Conservation (phyloP, 1,140 invertebrate genomes). For the Drosophila nasuta region DNA sequence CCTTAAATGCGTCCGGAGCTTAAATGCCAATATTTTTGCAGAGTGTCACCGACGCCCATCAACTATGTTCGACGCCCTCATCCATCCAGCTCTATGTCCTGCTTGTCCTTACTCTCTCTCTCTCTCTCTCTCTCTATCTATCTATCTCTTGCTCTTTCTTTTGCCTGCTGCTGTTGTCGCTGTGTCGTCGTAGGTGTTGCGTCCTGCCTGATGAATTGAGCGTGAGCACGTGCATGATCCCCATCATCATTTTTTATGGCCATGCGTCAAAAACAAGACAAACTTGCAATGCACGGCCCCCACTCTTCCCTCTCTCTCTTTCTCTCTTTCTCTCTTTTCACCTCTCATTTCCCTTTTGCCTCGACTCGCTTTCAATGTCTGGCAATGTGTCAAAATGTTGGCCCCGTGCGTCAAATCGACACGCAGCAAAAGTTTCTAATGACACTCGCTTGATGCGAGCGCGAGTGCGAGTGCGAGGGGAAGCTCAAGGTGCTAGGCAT, state of each 20-base stretch:
- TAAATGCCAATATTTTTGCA: constrained; percentile 77
- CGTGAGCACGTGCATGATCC: constrained; percentile 80
- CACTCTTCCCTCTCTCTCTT: background rate
- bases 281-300: constrained; percentile 28
- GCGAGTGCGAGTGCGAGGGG: background rate
- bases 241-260: constrained; percentile 80
- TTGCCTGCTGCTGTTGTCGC: background rate
- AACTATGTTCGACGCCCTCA: constrained; percentile 40
- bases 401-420: constrained; percentile 54
- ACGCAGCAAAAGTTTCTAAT: constrained; percentile 57
- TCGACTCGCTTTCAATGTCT: constrained; percentile 8
- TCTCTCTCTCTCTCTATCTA: background rate
- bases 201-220: constrained; percentile 77
- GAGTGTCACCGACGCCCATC: constrained; percentile 70
- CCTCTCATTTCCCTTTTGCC: background rate
- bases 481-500: background rate
- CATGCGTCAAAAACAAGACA: constrained; percentile 75
- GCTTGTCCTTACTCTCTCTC: background rate
- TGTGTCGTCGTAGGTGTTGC: constrained; percentile 65
- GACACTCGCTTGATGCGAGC: constrained; percentile 36
- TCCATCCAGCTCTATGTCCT: constrained; percentile 3
- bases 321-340: too few species aligned
- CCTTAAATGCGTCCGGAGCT: constrained; percentile 75
- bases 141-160: background rate
- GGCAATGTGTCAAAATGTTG: constrained; percentile 76